phyloP scores from a whole-genome alignment of 2,113 vertebrate genomes.

The Enhydra lutris region DNA sequence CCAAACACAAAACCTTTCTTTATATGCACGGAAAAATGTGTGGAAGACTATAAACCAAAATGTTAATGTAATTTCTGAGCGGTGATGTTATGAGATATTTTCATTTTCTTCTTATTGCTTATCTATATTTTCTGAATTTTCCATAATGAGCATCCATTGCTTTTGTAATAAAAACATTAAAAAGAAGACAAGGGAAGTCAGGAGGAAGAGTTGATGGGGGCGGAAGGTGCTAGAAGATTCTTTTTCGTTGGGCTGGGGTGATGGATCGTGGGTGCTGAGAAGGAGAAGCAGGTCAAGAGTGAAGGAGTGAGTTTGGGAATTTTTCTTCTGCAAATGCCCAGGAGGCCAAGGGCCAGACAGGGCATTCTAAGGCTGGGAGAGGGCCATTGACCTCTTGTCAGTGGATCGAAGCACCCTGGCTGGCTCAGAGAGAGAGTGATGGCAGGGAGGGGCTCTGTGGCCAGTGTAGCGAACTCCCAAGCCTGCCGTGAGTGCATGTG shows the following conservation, averaged over 20 bases:
- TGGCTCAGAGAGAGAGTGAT: background rate
- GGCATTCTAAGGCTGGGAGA: background rate
- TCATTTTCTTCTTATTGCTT: conserved; percentile 68
- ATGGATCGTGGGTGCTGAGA: background rate
- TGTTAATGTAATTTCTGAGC: conserved; percentile 57
- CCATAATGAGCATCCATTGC: conserved; percentile 66
- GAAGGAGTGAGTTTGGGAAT: background rate
- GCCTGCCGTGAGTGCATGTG: rapidly evolving
- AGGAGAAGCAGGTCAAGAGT: background rate
- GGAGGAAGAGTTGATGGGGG: background rate
- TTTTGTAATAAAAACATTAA: conserved; percentile 59
- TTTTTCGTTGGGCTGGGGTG: background rate
- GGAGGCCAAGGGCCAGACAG: background rate
- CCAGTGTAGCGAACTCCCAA: rapidly evolving
- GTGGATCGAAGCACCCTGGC: background rate
- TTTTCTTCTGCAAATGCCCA: background rate
- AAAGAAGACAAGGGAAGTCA: background rate
- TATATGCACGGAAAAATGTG: background rate
- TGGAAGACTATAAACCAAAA: conserved; percentile 39
- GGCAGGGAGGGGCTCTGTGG: background rate
- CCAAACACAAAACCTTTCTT: background rate
- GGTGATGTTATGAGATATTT: conserved; percentile 45
- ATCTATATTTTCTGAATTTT: conserved; percentile 63
- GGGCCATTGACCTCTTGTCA: background rate
- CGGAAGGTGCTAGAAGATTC: background rate